Conservation (phyloP, 1,140 invertebrate genomes). For the Papilio polytes region DNA sequence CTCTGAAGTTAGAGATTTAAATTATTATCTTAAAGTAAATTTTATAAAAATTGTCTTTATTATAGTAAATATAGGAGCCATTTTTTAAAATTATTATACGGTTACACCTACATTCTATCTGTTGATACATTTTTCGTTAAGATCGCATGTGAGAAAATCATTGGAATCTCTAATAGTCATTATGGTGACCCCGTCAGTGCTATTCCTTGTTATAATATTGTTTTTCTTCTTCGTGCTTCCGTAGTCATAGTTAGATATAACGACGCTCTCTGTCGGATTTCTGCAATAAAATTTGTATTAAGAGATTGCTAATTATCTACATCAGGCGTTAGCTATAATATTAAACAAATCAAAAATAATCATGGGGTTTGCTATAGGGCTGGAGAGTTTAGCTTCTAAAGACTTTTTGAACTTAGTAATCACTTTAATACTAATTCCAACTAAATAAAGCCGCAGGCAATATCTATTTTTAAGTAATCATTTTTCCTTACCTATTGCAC, state of each 20-base stretch:
- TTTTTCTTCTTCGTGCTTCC: slow-evolving; percentile 78
- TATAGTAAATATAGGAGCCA: not conserved
- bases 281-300: slow-evolving; percentile 54
- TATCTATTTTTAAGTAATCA: not conserved
- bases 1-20: not conserved
- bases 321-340: not conserved
- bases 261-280: slow-evolving; percentile 80
- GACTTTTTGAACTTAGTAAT: no score
- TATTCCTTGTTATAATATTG: slow-evolving; percentile 74
- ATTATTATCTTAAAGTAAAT: not conserved
- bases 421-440: no score
- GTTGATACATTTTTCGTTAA: slow-evolving; percentile 69
- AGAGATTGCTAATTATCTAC: not conserved
- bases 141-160: slow-evolving; percentile 64
- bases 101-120: slow-evolving; percentile 57
- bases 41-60: slow-evolving; percentile 1
- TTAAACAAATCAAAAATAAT: no score
- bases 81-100: not conserved
- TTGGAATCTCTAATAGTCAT: slow-evolving; percentile 73
- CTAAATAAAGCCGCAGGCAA: no score
- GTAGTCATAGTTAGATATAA: slow-evolving; percentile 81
- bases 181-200: slow-evolving; percentile 73
- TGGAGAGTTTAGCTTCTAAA: no score
- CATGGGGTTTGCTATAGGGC: no score
- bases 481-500: slow-evolving; percentile 69